Conservation (phyloP, 2,113 vertebrate species). For the Aepyceros melampus region DNA sequence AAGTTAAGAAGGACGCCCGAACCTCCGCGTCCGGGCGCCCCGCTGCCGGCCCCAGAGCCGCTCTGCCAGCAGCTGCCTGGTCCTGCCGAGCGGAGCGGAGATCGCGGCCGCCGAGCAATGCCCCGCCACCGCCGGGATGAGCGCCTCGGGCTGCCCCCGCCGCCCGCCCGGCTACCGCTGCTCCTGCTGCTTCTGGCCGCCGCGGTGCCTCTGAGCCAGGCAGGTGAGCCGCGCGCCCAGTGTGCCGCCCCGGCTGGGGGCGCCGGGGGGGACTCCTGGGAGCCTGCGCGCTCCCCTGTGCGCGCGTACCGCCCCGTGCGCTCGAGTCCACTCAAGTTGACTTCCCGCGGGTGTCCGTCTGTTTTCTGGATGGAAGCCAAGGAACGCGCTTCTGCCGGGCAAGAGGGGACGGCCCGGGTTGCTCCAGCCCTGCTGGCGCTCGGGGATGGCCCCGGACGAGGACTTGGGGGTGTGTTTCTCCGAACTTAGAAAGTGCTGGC, state of each 20-base stretch:
- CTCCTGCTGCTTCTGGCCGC: slow-evolving; percentile 60
- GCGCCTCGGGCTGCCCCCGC: neutral
- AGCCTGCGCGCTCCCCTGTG: neutral
- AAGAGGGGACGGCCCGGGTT: neutral
- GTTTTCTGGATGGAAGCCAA: neutral
- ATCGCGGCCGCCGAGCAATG: slow-evolving; percentile 19
- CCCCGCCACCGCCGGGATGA: neutral
- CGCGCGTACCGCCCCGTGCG: neutral
- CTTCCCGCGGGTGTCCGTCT: neutral
- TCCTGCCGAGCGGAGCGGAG: neutral
- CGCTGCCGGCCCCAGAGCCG: neutral
- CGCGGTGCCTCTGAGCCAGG: slow-evolving; percentile 12
- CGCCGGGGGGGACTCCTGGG: neutral
- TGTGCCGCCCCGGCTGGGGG: neutral
- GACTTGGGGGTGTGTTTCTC: neutral
- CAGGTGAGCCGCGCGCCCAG: slow-evolving; percentile 71
- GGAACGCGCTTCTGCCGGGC: neutral
- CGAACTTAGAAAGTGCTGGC: neutral
- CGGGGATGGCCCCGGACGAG: neutral
- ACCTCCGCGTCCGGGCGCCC: neutral
- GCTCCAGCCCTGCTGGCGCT: neutral
- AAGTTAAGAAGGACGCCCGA: slow-evolving; percentile 1
- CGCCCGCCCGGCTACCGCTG: neutral
- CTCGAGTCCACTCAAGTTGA: neutral
- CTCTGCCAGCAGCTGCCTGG: neutral